Conservation (phyloP, 1,140 invertebrate genomes). For the Leptinotarsa undecemlineata region DNA sequence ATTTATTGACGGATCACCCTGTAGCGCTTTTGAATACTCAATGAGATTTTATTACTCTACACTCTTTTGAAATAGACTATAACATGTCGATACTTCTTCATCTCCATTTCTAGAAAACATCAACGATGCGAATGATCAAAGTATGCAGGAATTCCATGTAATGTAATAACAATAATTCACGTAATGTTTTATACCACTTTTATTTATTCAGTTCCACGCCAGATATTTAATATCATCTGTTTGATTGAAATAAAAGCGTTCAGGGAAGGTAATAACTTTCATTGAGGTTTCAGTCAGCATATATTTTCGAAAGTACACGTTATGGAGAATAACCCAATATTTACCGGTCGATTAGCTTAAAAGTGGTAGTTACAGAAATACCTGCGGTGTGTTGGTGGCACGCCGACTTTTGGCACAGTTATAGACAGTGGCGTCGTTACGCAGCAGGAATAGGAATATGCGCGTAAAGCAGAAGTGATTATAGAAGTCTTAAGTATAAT, state of each 20-base stretch:
- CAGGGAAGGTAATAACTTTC: neutral
- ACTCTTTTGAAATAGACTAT: no score
- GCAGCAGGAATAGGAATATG: neutral
- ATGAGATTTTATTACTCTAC: no score
- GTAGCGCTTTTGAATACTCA: no score
- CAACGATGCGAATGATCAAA: no score
- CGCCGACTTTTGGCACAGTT: constrained; percentile 11
- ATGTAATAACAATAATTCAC: constrained; percentile 1
- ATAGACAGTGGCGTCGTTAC: neutral
- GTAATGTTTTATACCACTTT: neutral
- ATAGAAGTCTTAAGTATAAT: no score
- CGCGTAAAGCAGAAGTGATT: neutral
- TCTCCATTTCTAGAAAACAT: no score
- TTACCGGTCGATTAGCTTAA: constrained; percentile 13
- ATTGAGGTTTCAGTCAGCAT: neutral
- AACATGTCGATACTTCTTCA: no score
- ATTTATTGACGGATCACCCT: no score
- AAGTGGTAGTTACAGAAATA: constrained; percentile 19
- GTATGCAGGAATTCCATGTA: neutral
- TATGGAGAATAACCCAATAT: constrained; percentile 16
- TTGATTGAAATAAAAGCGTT: constrained; percentile 13
- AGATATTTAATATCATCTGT: neutral
- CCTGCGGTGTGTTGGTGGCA: constrained; percentile 15
- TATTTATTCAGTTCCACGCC: neutral
- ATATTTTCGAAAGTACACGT: constrained; percentile 14